phyloP scores from a whole-genome alignment of 2,797 vertebrate species.

The Spondyliosoma cantharus region DNA sequence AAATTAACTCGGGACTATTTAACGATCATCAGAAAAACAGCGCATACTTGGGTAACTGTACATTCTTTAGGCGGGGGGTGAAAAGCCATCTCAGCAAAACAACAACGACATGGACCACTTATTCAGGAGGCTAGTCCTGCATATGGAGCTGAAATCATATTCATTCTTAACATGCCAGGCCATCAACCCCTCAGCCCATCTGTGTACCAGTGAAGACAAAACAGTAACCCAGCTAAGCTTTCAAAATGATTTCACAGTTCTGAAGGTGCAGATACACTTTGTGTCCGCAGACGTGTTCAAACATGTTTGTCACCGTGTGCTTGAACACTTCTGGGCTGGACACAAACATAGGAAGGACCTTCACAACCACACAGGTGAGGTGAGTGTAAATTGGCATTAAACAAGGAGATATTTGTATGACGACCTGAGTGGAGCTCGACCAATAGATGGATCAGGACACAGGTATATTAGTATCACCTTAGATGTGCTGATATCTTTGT shows the following conservation, averaged over 20 bases:
- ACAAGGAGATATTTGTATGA: neutral
- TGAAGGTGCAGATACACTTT: neutral
- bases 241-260: conserved; percentile 12
- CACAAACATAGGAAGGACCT: neutral
- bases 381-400: neutral
- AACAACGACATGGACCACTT: conserved; percentile 11
- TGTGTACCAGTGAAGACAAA: conserved; percentile 31
- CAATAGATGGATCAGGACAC: too few species aligned
- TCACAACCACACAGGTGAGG: neutral
- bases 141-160: conserved; percentile 31
- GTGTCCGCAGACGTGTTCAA: conserved; percentile 3
- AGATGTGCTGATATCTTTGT: too few species aligned
- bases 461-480: too few species aligned
- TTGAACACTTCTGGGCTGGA: neutral
- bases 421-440: too few species aligned
- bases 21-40: neutral
- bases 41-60: neutral
- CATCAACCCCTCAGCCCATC: conserved; percentile 20
- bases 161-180: conserved; percentile 22
- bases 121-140: conserved; percentile 29
- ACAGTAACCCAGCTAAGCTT: conserved; percentile 11
- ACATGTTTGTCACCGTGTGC: neutral
- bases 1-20: conserved; percentile 14
- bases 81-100: conserved; percentile 26
- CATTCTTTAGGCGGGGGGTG: conserved; percentile 9